Conservation (phyloP, 64 coral and sea anemone genomes). For the Actinia tenebrosa region DNA sequence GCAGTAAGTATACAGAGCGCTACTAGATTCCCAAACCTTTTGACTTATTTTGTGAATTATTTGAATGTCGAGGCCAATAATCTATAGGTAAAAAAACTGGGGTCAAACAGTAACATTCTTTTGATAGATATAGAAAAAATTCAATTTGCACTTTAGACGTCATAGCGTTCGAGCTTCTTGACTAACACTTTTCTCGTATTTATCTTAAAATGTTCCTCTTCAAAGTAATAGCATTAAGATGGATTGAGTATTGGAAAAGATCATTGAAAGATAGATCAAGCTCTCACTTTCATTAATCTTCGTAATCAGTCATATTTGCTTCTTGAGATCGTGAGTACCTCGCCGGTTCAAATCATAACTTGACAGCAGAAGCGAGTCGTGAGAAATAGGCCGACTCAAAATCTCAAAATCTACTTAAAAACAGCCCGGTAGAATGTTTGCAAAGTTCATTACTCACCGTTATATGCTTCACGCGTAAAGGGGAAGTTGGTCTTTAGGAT, state of each 20-base stretch:
- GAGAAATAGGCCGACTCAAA: no score
- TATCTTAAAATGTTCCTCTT: background rate
- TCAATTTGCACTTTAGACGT: background rate
- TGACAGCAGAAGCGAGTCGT: no score
- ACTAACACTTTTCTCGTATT: background rate
- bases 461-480: no score
- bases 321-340: background rate
- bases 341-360: background rate
- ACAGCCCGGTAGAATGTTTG: no score
- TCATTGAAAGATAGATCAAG: background rate
- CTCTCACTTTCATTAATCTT: background rate
- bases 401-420: no score
- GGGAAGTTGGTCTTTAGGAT: no score
- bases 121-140: no score
- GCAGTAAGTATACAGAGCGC: no score
- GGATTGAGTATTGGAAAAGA: background rate
- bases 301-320: background rate
- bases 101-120: no score
- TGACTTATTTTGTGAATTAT: no score
- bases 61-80: background rate
- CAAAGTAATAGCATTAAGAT: background rate
- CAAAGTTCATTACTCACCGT: no score
- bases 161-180: background rate
- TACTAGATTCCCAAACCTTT: no score
- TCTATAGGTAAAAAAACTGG: background rate